These are phyloP conservation scores for Mastomys natalensis DNA, from an alignment of 2,113 vertebrate species.

Conservation along the genomic window DNA sequence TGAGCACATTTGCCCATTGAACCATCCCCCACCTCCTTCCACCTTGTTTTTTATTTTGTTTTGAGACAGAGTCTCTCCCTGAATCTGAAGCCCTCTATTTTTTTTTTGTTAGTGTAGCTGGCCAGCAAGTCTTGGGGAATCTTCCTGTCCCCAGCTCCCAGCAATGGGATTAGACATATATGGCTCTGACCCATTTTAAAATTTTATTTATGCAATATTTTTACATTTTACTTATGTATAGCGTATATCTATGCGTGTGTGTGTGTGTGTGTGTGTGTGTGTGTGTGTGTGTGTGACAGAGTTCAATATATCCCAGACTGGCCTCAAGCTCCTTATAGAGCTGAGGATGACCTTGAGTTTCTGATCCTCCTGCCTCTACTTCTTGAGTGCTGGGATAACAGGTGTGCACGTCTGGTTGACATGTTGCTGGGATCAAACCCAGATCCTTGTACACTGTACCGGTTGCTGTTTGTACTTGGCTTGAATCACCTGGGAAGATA, in stretches of 20 bases:
- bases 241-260: not conserved
- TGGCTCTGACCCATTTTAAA: constrained; percentile 4
- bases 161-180: not conserved
- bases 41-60: not conserved
- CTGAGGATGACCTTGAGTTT: not conserved
- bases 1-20: not conserved
- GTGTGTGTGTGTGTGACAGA: not conserved
- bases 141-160: not conserved
- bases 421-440: not conserved
- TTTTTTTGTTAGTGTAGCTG: not conserved
- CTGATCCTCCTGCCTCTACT: not conserved
- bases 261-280: not conserved
- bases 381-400: not conserved
- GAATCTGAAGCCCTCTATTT: not conserved
- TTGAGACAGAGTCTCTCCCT: not conserved
- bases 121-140: not conserved
- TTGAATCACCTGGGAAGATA: not conserved
- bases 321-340: not conserved
- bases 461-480: not conserved
- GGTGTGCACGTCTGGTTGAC: not conserved
- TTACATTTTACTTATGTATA: not conserved
- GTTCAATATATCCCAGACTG: not conserved
- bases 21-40: not conserved
- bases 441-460: not conserved
- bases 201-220: constrained; percentile 8